Evolutionary conservation across 2,113 vertebrate genomes (phyloP).

Genomic region (Myrmecobius fasciatus): DNA sequence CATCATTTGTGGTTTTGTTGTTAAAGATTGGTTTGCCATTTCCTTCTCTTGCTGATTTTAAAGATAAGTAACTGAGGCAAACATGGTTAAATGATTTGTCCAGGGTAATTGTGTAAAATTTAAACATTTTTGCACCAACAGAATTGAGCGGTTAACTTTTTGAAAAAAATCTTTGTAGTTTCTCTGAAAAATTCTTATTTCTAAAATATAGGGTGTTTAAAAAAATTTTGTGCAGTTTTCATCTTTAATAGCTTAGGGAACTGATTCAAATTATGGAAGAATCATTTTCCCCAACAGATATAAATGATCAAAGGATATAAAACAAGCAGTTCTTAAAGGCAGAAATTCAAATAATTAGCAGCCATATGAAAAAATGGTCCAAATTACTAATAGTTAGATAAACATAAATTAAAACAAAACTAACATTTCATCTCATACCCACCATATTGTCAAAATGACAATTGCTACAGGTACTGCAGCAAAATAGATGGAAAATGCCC

Average conservation of each 20-base stretch:
- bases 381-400: no score
- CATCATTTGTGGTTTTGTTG: background rate
- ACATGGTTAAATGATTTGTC: background rate
- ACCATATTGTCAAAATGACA: background rate
- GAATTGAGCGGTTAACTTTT: background rate
- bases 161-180: background rate
- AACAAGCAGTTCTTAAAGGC: background rate
- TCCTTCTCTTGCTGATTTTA: background rate
- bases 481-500: background rate
- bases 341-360: background rate
- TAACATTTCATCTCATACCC: background rate
- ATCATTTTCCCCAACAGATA: background rate
- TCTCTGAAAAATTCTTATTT: no score
- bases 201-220: background rate
- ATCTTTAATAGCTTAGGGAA: background rate
- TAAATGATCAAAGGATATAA: background rate
- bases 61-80: background rate
- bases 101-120: background rate
- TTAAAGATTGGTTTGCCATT: background rate
- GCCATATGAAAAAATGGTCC: no score
- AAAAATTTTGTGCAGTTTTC: background rate
- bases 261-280: no score
- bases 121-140: background rate
- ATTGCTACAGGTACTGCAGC: background rate
- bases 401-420: background rate